phyloP scores from a whole-genome alignment of 64 coral and sea anemone genomes.

The Montipora foliosa region DNA sequence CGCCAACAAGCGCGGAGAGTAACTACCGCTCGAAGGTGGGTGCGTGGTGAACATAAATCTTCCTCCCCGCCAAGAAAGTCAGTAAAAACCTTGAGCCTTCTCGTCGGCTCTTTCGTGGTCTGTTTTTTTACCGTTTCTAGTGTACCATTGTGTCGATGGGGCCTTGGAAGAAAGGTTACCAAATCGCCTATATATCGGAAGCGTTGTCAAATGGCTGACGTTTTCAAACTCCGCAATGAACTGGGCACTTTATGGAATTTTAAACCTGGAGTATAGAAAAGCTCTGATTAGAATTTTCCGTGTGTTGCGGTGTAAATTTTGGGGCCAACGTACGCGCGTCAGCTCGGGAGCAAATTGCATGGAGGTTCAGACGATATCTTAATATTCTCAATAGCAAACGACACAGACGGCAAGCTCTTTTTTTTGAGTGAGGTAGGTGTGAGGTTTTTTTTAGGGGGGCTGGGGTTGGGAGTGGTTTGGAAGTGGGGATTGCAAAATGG shows the following conservation, averaged over 20 bases:
- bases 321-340: not conserved
- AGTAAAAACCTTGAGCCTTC: conserved; percentile 32
- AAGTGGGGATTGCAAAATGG: too few species aligned
- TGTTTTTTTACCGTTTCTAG: conserved; percentile 33
- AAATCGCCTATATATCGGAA: conserved; percentile 31
- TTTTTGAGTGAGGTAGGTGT: too few species aligned
- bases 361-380: not conserved
- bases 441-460: too few species aligned
- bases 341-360: not conserved
- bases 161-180: not conserved
- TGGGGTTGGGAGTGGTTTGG: too few species aligned
- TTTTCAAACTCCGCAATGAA: conserved; percentile 54
- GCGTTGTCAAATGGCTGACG: conserved; percentile 44
- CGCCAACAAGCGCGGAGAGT: conserved; percentile 14
- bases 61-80: conserved; percentile 12
- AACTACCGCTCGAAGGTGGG: not conserved
- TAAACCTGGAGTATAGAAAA: conserved; percentile 40
- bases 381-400: not conserved
- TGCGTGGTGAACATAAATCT: not conserved
- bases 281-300: not conserved
- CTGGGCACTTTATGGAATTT: conserved; percentile 60
- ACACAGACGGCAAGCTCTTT: too few species aligned
- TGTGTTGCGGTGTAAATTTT: not conserved
- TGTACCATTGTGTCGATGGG: conserved; percentile 18
- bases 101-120: conserved; percentile 45